phyloP scores from a whole-genome alignment of 23 tunicate genomes.

The Trididemnum clinides region DNA sequence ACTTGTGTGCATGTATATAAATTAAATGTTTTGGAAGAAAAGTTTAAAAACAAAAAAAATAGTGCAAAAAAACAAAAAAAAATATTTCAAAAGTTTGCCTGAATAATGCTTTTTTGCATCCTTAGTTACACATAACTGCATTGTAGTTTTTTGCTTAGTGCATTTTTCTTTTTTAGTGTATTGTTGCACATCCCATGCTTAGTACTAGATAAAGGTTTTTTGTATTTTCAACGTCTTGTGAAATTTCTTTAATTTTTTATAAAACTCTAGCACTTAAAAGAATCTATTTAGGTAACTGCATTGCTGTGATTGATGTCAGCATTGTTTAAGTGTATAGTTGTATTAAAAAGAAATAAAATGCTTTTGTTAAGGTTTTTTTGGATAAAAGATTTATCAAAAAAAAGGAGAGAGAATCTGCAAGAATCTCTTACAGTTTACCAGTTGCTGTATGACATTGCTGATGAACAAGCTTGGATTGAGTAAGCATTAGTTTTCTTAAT shows the following conservation, averaged over 20 bases:
- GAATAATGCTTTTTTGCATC: no score
- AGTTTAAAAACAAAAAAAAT: no score
- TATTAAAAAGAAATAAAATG: not conserved
- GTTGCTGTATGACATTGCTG: conserved; percentile 69
- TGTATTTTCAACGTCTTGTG: not conserved
- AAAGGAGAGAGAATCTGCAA: conserved; percentile 57
- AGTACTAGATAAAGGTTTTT: not conserved
- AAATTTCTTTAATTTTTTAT: no score
- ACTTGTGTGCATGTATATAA: no score
- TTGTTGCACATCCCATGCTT: not conserved
- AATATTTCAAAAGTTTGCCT: no score
- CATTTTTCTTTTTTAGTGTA: not conserved
- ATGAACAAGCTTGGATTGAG: conserved; percentile 94
- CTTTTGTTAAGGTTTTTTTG: conserved; percentile 48
- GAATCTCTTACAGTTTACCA: conserved; percentile 68
- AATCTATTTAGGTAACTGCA: no score
- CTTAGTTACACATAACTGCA: no score
- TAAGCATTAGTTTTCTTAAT: conserved; percentile 27
- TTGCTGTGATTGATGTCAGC: no score
- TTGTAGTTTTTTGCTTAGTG: not conserved
- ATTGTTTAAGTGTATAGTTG: not conserved
- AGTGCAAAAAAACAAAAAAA: no score
- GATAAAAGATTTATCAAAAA: conserved; percentile 53
- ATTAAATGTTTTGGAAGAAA: no score
- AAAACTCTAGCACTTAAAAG: no score